Evolutionary conservation across 1,140 invertebrate species (phyloP).

Genomic region (Cydia fagiglandana): DNA sequence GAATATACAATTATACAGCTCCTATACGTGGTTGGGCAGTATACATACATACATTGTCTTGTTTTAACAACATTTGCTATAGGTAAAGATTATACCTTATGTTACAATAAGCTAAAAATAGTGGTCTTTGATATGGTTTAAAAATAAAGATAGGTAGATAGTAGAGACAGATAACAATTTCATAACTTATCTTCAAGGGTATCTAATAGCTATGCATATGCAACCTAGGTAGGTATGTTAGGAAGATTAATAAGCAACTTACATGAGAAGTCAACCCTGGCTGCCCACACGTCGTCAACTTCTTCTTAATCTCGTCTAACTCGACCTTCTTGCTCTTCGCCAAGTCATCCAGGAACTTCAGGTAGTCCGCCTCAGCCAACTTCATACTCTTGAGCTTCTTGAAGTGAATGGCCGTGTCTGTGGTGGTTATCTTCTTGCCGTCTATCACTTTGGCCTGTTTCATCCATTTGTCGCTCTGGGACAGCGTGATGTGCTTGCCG

Average conservation of each 20-base stretch:
- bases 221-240: background rate
- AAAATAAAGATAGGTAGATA: too few relatives aligned
- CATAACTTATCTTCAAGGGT: too few relatives aligned
- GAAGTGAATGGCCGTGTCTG: conserved; percentile 93
- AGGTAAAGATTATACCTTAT: too few relatives aligned
- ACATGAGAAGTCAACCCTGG: conserved; percentile 81
- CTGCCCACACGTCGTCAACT: conserved; percentile 87
- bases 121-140: too few relatives aligned
- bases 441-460: conserved; percentile 95
- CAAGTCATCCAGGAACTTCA: conserved; percentile 89
- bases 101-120: too few relatives aligned
- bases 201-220: background rate
- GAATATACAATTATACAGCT: too few relatives aligned
- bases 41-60: too few relatives aligned
- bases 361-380: conserved; percentile 86
- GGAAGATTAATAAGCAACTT: conserved; percentile 45
- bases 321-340: conserved; percentile 90
- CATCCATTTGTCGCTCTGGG: conserved; percentile 97
- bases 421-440: conserved; percentile 92
- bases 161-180: too few relatives aligned
- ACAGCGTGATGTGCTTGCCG: conserved; percentile 91
- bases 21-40: too few relatives aligned
- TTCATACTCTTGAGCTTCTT: conserved; percentile 92
- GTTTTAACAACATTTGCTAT: too few relatives aligned
- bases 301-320: conserved; percentile 86